A percentile compares a stretch with the other conserved stretches of the same genome.
Evolutionary conservation across 1,140 invertebrate species (phyloP).

Genomic region (Drosophila quadrilineata): DNA sequence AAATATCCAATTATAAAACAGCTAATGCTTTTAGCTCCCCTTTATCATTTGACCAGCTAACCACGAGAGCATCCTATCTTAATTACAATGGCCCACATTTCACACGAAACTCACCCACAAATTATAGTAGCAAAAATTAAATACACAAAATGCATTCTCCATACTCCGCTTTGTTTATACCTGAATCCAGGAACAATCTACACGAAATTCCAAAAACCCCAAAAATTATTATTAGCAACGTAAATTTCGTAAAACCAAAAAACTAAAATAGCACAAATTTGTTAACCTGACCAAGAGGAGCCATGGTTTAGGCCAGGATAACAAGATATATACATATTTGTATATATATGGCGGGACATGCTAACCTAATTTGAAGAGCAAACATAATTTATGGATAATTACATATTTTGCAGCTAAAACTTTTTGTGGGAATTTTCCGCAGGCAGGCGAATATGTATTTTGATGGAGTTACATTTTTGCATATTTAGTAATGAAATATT

Average conservation of each 20-base stretch:
- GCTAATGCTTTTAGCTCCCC: too few relatives aligned
- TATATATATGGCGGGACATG: too few relatives aligned
- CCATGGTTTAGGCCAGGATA: neutral
- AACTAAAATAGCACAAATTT: slow-evolving; percentile 47
- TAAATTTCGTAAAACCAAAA: slow-evolving; percentile 44
- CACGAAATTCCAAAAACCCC: slow-evolving; percentile 29
- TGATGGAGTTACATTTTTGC: slow-evolving; percentile 20
- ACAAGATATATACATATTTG: neutral
- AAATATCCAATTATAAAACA: too few relatives aligned
- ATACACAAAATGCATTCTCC: neutral
- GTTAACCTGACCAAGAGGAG: slow-evolving; percentile 13
- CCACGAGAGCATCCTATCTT: too few relatives aligned
- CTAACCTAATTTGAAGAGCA: slow-evolving; percentile 37
- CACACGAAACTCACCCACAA: neutral
- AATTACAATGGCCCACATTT: slow-evolving; percentile 13
- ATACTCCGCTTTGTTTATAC: neutral
- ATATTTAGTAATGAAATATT: slow-evolving; percentile 9
- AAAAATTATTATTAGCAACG: slow-evolving; percentile 46
- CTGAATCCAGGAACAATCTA: slow-evolving; percentile 15
- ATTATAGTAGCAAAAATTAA: slow-evolving; percentile 18
- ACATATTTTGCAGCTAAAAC: slow-evolving; percentile 46
- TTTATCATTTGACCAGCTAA: too few relatives aligned
- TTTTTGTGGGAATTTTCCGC: slow-evolving; percentile 9
- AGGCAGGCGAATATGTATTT: slow-evolving; percentile 11
- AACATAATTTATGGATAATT: slow-evolving; percentile 57